Conservation (phyloP, 2,888 invertebrate genomes). For the Drosophila basisetae region DNA sequence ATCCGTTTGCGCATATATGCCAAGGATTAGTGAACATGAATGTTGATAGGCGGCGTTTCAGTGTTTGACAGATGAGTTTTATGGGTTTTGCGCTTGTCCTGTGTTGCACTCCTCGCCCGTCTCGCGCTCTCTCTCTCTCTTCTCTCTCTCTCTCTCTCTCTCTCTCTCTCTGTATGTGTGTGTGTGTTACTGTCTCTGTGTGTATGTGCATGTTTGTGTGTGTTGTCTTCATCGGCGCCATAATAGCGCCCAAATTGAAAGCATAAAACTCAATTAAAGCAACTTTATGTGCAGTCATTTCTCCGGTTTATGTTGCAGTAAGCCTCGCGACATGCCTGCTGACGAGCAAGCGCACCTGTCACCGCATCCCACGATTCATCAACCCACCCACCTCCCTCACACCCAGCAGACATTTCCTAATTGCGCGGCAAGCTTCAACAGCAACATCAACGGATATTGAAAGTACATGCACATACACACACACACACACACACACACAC, state of each 20-base stretch:
- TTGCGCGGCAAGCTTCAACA: slow-evolving; percentile 57
- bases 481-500: slow-evolving; percentile 5
- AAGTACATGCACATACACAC: slow-evolving; percentile 46
- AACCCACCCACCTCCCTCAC: neutral
- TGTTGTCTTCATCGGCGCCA: slow-evolving; percentile 55
- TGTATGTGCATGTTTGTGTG: slow-evolving; percentile 13
- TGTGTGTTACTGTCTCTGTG: neutral
- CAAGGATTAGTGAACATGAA: slow-evolving; percentile 74
- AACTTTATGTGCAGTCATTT: slow-evolving; percentile 76
- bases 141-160: neutral
- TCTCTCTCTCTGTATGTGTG: slow-evolving; percentile 1
- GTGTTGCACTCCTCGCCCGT: slow-evolving; percentile 16
- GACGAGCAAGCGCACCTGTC: slow-evolving; percentile 60
- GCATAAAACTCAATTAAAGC: slow-evolving; percentile 75
- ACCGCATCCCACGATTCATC: neutral
- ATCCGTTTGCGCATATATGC: slow-evolving; percentile 75
- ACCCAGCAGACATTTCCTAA: slow-evolving; percentile 65
- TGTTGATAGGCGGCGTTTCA: slow-evolving; percentile 74
- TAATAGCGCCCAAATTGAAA: slow-evolving; percentile 73
- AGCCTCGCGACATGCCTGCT: slow-evolving; percentile 59
- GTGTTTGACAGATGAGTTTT: slow-evolving; percentile 76
- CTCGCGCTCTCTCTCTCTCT: neutral
- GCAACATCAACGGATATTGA: slow-evolving; percentile 69
- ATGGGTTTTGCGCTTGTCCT: slow-evolving; percentile 66
- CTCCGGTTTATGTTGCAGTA: slow-evolving; percentile 69